Conservation (phyloP, 2,888 invertebrate genomes). For the Nebria brevicollis region DNA sequence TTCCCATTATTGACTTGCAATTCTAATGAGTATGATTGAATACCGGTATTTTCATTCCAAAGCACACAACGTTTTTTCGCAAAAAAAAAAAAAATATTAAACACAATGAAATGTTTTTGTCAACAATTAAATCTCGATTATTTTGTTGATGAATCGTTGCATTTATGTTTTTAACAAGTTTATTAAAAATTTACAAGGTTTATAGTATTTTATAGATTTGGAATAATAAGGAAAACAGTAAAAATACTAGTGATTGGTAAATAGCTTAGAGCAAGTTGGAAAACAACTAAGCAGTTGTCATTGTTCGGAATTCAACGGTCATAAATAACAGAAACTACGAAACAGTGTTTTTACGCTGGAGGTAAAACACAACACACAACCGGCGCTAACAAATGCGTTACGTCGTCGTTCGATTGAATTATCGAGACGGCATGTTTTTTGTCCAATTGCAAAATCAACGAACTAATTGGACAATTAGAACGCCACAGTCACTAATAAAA, state of each 20-base stretch:
- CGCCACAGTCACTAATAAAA: slow-evolving; percentile 9
- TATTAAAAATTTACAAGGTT: neutral
- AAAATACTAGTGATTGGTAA: neutral
- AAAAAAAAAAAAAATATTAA: neutral
- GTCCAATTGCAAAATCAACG: slow-evolving; percentile 22
- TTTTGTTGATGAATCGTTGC: neutral
- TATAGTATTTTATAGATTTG: neutral
- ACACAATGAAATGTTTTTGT: neutral
- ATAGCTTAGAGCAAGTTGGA: neutral
- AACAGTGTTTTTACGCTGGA: slow-evolving; percentile 7
- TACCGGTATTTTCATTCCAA: neutral
- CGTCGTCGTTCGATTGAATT: slow-evolving; percentile 14
- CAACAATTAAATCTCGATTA: neutral
- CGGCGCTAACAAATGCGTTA: slow-evolving; percentile 15
- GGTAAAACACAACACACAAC: slow-evolving; percentile 7
- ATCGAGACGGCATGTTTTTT: slow-evolving; percentile 18
- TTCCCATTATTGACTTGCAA: neutral
- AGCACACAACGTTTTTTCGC: neutral
- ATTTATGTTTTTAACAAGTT: no score
- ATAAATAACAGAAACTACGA: slow-evolving; percentile 3
- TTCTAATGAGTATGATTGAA: neutral
- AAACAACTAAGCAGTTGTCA: neutral
- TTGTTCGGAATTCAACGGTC: slow-evolving; percentile 5
- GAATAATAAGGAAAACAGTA: neutral
- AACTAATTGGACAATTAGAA: slow-evolving; percentile 26